phyloP scores from a whole-genome alignment of 2,113 vertebrate species.

The Rhynchopsitta pachyrhyncha region DNA sequence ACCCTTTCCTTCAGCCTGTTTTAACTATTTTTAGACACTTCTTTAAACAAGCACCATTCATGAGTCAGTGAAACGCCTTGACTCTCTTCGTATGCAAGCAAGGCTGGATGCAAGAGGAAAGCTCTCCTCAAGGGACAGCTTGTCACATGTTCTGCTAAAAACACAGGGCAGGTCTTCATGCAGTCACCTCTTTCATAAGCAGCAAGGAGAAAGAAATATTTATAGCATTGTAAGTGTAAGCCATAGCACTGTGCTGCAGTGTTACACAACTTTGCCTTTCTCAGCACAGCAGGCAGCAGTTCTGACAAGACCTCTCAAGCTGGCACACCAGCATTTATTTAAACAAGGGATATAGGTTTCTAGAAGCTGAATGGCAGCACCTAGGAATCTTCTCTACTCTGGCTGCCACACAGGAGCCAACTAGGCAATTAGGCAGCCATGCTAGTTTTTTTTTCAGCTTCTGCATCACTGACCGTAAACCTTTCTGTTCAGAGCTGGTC shows the following conservation, averaged over 20 bases:
- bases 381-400: not conserved
- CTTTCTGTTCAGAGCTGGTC: not conserved
- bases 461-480: fast-evolving
- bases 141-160: constrained; percentile 45
- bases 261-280: constrained; percentile 56
- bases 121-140: constrained; percentile 5
- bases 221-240: constrained; percentile 60
- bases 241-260: constrained; percentile 39
- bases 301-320: not conserved
- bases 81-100: not conserved
- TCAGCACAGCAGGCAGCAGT: not conserved
- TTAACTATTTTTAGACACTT: constrained; percentile 33
- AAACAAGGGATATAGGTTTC: not conserved
- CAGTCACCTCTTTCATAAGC: constrained; percentile 56
- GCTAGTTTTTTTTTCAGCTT: not conserved
- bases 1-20: not conserved
- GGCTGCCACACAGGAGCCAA: not conserved
- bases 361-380: not conserved
- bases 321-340: not conserved
- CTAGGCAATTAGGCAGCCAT: not conserved
- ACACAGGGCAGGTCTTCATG: constrained; percentile 34
- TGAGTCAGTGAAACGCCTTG: constrained; percentile 23
- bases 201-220: constrained; percentile 54
- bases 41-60: constrained; percentile 28
- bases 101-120: not conserved